Percentiles rank a stretch among this genome's conserved stretches.
Conservation (phyloP, 2,888 invertebrate species). For the Labia minor region DNA sequence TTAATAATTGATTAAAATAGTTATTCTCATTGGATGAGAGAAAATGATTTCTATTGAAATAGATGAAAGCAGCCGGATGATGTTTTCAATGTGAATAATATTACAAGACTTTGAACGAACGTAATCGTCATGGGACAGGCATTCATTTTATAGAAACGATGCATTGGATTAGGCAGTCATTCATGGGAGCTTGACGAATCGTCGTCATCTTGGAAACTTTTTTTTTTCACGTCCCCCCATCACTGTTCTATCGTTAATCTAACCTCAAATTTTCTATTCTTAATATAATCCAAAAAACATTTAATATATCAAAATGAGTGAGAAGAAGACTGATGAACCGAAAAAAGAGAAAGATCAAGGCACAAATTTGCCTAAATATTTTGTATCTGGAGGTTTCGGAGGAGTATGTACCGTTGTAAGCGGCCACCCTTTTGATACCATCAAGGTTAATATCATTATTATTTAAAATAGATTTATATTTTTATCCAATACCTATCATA, state of each 20-base stretch:
- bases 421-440: conserved; percentile 96
- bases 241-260: neutral
- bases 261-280: neutral
- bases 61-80: neutral
- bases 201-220: no score
- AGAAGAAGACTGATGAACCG: no score
- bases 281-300: neutral
- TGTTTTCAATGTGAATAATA: neutral
- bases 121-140: neutral
- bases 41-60: neutral
- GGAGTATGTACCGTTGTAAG: conserved; percentile 89
- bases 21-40: no score
- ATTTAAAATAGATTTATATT: conserved; percentile 23
- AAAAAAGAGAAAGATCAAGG: conserved; percentile 31
- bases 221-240: neutral
- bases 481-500: no score
- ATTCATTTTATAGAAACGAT: no score
- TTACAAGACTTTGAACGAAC: neutral
- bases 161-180: neutral
- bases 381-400: conserved; percentile 91
- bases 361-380: conserved; percentile 80
- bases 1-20: no score
- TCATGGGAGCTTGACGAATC: no score
- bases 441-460: no score
- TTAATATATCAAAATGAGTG: neutral